Evolutionary conservation across 2,888 invertebrate genomes (phyloP).

Genomic region (Incurvaria masculella): DNA sequence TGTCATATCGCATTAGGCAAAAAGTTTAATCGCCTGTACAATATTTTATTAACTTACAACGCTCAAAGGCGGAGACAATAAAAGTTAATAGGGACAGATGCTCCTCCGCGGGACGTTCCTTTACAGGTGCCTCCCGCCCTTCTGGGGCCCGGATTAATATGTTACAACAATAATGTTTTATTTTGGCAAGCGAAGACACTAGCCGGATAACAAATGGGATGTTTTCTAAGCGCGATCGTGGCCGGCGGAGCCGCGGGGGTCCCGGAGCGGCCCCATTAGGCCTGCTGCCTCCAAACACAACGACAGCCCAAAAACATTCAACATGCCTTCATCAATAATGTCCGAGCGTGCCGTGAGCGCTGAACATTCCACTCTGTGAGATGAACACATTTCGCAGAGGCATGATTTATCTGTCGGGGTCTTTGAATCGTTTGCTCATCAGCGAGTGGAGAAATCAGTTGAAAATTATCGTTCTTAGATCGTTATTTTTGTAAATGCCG

Average conservation of each 20-base stretch:
- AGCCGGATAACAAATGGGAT: background rate
- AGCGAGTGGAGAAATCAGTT: too few species aligned
- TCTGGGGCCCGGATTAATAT: constrained; percentile 25
- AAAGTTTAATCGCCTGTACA: too few species aligned
- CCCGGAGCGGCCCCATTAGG: background rate
- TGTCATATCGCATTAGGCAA: too few species aligned
- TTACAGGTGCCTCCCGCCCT: background rate
- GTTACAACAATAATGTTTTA: constrained; percentile 50
- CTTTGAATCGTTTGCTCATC: too few species aligned
- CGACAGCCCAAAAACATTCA: too few species aligned
- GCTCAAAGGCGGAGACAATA: background rate
- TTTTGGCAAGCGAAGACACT: constrained; percentile 44
- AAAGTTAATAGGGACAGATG: background rate
- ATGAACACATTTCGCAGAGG: too few species aligned
- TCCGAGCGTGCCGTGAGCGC: background rate
- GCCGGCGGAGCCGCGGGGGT: background rate
- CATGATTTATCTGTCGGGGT: too few species aligned
- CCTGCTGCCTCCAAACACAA: too few species aligned
- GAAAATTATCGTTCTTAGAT: too few species aligned
- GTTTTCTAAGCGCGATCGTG: background rate
- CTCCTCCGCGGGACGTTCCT: background rate
- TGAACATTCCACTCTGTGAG: background rate
- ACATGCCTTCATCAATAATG: too few species aligned
- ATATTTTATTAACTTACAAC: too few species aligned
- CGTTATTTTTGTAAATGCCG: too few species aligned